These are phyloP conservation scores for Palythoa grandis DNA, from an alignment of 92 coral and sea anemone species.

Conservation along the genomic window DNA sequence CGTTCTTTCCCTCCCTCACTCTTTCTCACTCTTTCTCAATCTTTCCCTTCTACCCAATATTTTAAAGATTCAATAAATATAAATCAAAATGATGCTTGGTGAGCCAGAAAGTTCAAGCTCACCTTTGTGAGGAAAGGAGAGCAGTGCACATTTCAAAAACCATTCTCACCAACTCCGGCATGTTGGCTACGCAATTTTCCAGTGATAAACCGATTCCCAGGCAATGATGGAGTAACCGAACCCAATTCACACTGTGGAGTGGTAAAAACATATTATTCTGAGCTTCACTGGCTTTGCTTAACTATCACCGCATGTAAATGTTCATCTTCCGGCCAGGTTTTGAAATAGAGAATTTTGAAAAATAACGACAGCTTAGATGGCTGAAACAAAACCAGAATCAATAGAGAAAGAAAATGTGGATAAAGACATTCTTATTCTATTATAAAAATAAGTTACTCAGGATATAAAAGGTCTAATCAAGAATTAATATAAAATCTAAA, in stretches of 20 bases:
- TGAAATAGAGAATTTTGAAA: no score
- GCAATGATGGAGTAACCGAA: conserved; percentile 86
- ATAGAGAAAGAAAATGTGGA: no score
- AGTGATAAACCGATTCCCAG: conserved; percentile 66
- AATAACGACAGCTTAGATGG: no score
- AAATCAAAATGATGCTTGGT: background rate
- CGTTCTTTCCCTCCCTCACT: background rate
- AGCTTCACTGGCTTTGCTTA: background rate
- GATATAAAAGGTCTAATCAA: no score
- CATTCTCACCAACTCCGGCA: conserved; percentile 55
- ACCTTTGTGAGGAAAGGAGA: conserved; percentile 75
- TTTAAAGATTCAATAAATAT: background rate
- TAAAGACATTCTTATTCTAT: no score
- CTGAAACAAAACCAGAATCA: no score
- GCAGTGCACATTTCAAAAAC: conserved; percentile 73
- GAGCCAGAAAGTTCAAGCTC: background rate
- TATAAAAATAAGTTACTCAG: no score
- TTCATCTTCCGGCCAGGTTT: background rate
- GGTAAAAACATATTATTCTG: background rate
- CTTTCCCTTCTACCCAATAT: background rate
- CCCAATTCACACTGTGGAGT: conserved; percentile 82
- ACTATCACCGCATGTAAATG: background rate
- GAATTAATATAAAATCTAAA: no score
- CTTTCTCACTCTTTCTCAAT: background rate
- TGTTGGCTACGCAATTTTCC: conserved; percentile 38